Percentiles rank a stretch among this genome's conserved stretches.
Conservation (phyloP, 2,888 invertebrate genomes). For the Cephalotes varians region DNA sequence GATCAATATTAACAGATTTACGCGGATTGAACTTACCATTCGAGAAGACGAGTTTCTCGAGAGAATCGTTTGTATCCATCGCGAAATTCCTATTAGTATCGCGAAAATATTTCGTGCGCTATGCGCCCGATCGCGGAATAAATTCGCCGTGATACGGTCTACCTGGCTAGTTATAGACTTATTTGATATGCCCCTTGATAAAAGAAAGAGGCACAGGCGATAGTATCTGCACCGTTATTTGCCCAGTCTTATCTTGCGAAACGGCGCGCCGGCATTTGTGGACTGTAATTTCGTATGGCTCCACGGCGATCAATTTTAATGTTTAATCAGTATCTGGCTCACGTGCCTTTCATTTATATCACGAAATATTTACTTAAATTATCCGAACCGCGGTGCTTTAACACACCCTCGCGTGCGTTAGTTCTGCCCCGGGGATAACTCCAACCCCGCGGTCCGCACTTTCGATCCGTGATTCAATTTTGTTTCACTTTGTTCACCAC, state of each 20-base stretch:
- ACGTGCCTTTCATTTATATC: conserved; percentile 64
- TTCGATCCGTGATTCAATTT: conserved; percentile 65
- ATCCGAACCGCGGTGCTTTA: conserved; percentile 62
- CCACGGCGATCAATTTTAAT: conserved; percentile 71
- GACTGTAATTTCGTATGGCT: conserved; percentile 72
- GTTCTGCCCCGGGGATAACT: conserved; percentile 21
- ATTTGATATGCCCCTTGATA: conserved; percentile 75
- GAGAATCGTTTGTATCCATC: neutral
- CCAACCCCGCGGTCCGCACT: conserved; percentile 34
- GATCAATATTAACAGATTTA: neutral
- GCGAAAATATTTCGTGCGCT: conserved; percentile 70
- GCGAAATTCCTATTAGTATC: conserved; percentile 63
- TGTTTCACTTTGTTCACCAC: conserved; percentile 51
- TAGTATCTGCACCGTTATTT: conserved; percentile 76
- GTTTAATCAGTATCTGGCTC: conserved; percentile 72
- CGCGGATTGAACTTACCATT: neutral
- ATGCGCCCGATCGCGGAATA: conserved; percentile 37
- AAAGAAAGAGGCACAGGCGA: conserved; percentile 73
- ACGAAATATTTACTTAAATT: conserved; percentile 72
- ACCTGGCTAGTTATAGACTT: conserved; percentile 73
- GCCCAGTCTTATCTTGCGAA: conserved; percentile 72
- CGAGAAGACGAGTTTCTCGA: neutral
- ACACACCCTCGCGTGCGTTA: conserved; percentile 54
- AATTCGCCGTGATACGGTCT: conserved; percentile 63
- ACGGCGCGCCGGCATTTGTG: conserved; percentile 56